These are phyloP conservation scores for Dynastes hyllus DNA, from an alignment of 2,888 invertebrate genomes.

Conservation along the genomic window DNA sequence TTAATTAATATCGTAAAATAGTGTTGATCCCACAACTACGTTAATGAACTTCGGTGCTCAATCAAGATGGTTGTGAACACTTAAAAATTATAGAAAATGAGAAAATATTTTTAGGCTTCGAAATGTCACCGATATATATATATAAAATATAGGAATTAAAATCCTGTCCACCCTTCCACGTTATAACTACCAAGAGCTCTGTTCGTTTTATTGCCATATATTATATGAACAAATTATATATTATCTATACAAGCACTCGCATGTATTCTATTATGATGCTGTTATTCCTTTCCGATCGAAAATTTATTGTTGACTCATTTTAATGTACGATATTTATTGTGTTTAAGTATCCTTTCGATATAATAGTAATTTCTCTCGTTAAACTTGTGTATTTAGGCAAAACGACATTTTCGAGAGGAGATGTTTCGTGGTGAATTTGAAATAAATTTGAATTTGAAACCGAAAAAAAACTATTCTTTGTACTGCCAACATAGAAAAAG, in stretches of 20 bases:
- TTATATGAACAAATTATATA: slow-evolving; percentile 25
- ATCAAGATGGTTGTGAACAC: slow-evolving; percentile 67
- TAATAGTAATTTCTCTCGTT: background rate
- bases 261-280: slow-evolving; percentile 22
- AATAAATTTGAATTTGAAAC: slow-evolving; percentile 14
- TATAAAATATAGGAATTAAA: background rate
- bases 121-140: slow-evolving; percentile 24
- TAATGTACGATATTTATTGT: slow-evolving; percentile 20
- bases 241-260: background rate
- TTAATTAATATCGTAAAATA: slow-evolving; percentile 54
- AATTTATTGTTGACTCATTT: slow-evolving; percentile 15
- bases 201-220: slow-evolving; percentile 23
- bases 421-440: background rate
- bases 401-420: background rate
- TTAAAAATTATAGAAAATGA: slow-evolving; percentile 41
- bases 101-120: slow-evolving; percentile 9
- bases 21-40: slow-evolving; percentile 40
- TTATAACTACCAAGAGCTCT: slow-evolving; percentile 18
- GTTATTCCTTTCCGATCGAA: slow-evolving; percentile 24
- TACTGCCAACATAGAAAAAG: slow-evolving; percentile 23
- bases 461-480: background rate
- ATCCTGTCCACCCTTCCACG: slow-evolving; percentile 13
- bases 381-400: slow-evolving; percentile 4
- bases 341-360: background rate
- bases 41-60: slow-evolving; percentile 62